These are phyloP conservation scores for Stratiolaelaps scimitus DNA, from an alignment of 1,140 invertebrate species.

Conservation along the genomic window DNA sequence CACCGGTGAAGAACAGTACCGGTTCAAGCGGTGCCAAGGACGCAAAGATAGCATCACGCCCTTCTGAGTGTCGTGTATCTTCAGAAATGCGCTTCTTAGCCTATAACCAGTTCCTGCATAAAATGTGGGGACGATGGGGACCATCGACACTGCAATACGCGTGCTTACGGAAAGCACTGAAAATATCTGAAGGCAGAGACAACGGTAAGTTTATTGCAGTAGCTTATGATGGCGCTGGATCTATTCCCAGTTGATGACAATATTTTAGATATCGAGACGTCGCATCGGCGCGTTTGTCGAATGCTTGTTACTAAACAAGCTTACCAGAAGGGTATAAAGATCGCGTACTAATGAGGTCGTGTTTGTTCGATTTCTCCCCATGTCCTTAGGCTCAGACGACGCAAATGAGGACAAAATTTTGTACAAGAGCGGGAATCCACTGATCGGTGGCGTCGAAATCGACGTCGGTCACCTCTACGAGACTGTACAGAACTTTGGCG, in stretches of 20 bases:
- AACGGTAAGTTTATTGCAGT: conserved; percentile 32
- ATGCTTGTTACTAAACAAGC: conserved; percentile 31
- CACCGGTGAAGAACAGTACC: conserved; percentile 6
- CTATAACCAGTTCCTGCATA: conserved; percentile 80
- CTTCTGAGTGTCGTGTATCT: conserved; percentile 65
- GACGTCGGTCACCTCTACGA: conserved; percentile 73
- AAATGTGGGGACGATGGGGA: conserved; percentile 54
- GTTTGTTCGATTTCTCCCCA: not conserved
- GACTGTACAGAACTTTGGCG: conserved; percentile 68
- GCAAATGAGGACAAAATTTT: conserved; percentile 18
- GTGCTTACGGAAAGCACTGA: conserved; percentile 12
- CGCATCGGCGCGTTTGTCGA: too few relatives aligned
- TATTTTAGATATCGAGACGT: too few relatives aligned
- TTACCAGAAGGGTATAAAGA: conserved; percentile 30
- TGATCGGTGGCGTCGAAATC: conserved; percentile 77
- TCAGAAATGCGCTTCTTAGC: conserved; percentile 75
- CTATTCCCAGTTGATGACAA: not conserved
- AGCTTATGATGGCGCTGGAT: not conserved
- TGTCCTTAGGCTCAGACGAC: not conserved
- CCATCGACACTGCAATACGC: conserved; percentile 16
- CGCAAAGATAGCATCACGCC: conserved; percentile 37
- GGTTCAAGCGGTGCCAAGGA: conserved; percentile 18
- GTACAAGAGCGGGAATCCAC: conserved; percentile 33
- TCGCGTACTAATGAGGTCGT: not conserved
- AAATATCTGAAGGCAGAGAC: conserved; percentile 27